Conservation (phyloP, 2,113 vertebrate genomes). For the Nothobranchius kuhntae region DNA sequence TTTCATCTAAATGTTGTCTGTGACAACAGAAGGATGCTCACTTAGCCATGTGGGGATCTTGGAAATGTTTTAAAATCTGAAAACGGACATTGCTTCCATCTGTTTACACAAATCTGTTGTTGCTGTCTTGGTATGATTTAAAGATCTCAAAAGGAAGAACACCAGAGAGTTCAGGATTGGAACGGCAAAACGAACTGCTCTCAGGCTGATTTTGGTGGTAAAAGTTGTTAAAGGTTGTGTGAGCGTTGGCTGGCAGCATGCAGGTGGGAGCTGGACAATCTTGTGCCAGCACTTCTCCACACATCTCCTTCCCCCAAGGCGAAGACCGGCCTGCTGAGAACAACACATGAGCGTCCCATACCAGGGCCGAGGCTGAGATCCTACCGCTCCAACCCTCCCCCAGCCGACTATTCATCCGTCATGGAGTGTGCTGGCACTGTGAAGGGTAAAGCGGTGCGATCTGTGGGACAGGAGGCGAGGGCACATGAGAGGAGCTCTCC, state of each 20-base stretch:
- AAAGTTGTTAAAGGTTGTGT: slow-evolving; percentile 36
- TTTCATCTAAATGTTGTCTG: slow-evolving; percentile 66
- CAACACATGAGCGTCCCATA: slow-evolving; percentile 69
- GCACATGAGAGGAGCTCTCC: slow-evolving; percentile 73
- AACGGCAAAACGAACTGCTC: background rate
- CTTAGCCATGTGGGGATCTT: slow-evolving; percentile 11
- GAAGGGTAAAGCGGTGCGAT: slow-evolving; percentile 71
- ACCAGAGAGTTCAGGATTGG: background rate
- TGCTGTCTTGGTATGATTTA: background rate
- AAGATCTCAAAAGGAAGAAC: background rate
- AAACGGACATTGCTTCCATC: slow-evolving; percentile 8
- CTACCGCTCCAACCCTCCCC: slow-evolving; percentile 45
- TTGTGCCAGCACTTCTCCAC: slow-evolving; percentile 63
- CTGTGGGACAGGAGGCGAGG: slow-evolving; percentile 67
- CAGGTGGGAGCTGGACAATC: slow-evolving; percentile 48
- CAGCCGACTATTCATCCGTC: slow-evolving; percentile 67
- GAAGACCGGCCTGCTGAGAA: slow-evolving; percentile 68
- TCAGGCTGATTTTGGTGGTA: slow-evolving; percentile 8
- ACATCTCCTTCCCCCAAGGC: slow-evolving; percentile 64
- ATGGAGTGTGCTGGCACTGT: slow-evolving; percentile 66
- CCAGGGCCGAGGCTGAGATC: slow-evolving; percentile 56
- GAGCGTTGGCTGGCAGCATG: slow-evolving; percentile 20
- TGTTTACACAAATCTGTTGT: slow-evolving; percentile 1
- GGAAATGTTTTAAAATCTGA: slow-evolving; percentile 9
- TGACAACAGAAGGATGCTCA: slow-evolving; percentile 49